Evolutionary conservation across 2,888 invertebrate species (phyloP), one percentile per base, ranked within the genome.

Genomic region (Archips xylosteana): DNA sequence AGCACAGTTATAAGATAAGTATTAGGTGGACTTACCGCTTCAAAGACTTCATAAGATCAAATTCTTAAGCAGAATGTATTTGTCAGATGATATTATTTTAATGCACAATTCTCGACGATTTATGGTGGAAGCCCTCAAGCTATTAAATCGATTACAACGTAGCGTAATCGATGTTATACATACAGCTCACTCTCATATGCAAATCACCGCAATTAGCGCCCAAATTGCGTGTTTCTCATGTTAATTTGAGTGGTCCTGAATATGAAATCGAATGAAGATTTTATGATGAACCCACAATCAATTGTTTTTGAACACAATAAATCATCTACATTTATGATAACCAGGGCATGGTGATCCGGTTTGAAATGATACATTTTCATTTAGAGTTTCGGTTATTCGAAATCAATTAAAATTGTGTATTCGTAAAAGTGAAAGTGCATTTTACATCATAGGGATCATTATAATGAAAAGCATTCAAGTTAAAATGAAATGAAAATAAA

Each of bases 121-220:
- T 36, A 65, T 36, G 10, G 3, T 39, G 32, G 8, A 66, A 23
- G 13, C 42, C 39, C 10, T 13, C 2, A 5, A n/a, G 36, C 39
- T 34, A 61, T 66, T 51, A 66, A 61, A 66, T 71, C 66, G 71
- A 65, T 71, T 51, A 66, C 61, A 32, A n/a, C n/a, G 60, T 45
- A 32, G n/a, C 13, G 32, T 51, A 13, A 66, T 60, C 71, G 65
- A 12, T 34, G 60, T 36, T 49, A 42, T 62, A 42, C 23, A 32
- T 36, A 12, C n/a, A 57, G 61, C 60, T 47, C 39, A 63, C 60
- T 42, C 42, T 39, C n/a, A 15, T 54, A 71, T 71, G 66, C 60
- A 66, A 71, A 71, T 71, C 51, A 39, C 61, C 47, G 23, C 51
- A 39, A 66, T 66, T 66, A 66, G 10, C n/a, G 60, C 10, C 57